Percentiles rank a stretch among this genome's conserved stretches.
Conservation (phyloP, 2,888 invertebrate genomes). For the Spialia ferax region DNA sequence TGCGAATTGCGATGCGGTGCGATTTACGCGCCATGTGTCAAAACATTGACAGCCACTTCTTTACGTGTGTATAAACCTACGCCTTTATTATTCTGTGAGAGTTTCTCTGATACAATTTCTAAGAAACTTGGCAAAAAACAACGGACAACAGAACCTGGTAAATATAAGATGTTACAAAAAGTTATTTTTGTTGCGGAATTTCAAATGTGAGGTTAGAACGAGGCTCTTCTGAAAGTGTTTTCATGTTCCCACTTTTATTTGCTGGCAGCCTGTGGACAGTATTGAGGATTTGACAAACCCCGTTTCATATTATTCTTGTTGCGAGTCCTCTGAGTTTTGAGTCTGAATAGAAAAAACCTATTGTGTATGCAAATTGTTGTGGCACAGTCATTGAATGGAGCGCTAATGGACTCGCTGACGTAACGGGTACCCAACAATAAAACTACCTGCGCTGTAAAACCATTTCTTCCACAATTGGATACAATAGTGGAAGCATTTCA, state of each 20-base stretch:
- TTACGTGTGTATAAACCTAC: too few species aligned
- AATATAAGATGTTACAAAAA: not conserved
- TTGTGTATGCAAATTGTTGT: conserved; percentile 30
- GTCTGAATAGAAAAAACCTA: conserved; percentile 23
- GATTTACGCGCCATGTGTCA: too few species aligned
- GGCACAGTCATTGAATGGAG: conserved; percentile 19
- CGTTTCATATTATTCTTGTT: conserved; percentile 9
- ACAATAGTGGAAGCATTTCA: not conserved
- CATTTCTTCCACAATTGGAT: too few species aligned
- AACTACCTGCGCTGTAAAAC: conserved; percentile 1
- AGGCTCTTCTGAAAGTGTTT: conserved; percentile 8
- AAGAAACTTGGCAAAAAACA: not conserved
- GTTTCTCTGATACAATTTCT: too few species aligned
- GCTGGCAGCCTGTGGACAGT: conserved; percentile 3
- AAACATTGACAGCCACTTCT: too few species aligned
- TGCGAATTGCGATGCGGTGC: too few species aligned
- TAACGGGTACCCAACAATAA: conserved; percentile 22
- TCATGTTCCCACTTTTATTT: conserved; percentile 6
- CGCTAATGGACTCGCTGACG: conserved; percentile 23
- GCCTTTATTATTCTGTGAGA: too few species aligned
- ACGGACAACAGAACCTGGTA: not conserved
- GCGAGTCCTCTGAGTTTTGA: conserved; percentile 11
- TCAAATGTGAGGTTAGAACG: not conserved
- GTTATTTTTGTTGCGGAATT: not conserved
- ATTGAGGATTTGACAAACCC: not conserved